phyloP scores from a whole-genome alignment of 2,113 vertebrate genomes.

The Podarcis muralis region DNA sequence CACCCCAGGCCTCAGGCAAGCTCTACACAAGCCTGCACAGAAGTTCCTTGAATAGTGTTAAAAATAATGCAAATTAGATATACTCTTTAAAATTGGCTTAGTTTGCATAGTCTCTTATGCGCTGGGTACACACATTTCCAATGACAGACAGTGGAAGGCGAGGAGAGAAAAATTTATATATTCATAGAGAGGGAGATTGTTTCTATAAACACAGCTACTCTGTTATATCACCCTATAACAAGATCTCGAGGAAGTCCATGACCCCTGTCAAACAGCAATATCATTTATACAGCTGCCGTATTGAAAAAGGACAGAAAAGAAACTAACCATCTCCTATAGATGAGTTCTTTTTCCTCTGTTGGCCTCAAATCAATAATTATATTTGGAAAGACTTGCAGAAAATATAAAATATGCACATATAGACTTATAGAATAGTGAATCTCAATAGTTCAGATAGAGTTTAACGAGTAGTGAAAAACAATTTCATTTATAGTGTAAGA shows the following conservation, averaged over 20 bases:
- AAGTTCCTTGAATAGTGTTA: neutral
- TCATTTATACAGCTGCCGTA: neutral
- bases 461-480: neutral
- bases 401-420: neutral
- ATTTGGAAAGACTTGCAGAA: neutral
- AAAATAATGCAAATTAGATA: neutral
- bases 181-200: neutral
- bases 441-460: neutral
- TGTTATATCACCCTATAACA: accelerated
- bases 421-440: neutral
- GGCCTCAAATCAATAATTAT: neutral
- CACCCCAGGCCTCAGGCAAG: neutral
- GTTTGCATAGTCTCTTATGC: neutral
- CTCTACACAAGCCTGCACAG: neutral
- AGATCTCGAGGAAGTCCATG: neutral
- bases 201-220: too few relatives aligned
- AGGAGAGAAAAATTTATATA: neutral
- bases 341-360: slow-evolving; percentile 6
- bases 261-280: neutral
- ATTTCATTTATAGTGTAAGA: neutral
- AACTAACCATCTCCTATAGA: neutral
- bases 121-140: neutral
- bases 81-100: neutral
- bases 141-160: neutral
- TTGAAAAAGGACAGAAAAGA: neutral